Conservation (phyloP, 2,888 invertebrate genomes). For the Ornithoptera alexandrae region DNA sequence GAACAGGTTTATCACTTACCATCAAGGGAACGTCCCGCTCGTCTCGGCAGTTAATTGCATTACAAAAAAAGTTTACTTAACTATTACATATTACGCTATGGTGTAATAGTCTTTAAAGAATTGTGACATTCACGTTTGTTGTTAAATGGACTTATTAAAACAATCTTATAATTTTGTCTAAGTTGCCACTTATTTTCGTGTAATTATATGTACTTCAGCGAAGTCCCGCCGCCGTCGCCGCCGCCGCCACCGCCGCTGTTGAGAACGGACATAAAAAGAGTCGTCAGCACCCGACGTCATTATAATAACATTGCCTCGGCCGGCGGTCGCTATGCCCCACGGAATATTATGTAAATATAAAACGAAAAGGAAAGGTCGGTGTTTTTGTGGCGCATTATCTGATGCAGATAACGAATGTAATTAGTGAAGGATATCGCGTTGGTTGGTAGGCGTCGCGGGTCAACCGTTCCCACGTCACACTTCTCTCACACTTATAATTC, state of each 20-base stretch:
- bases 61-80: too few species aligned
- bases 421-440: conserved; percentile 62
- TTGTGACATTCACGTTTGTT: too few species aligned
- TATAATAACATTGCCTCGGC: conserved; percentile 52
- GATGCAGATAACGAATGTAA: conserved; percentile 72
- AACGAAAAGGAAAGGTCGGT: conserved; percentile 69
- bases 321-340: conserved; percentile 70
- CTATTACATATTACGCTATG: too few species aligned
- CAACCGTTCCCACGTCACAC: conserved; percentile 63
- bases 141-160: neutral
- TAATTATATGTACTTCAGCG: neutral
- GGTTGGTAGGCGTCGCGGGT: conserved; percentile 52
- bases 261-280: conserved; percentile 45
- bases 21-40: too few species aligned
- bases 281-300: conserved; percentile 55
- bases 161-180: neutral
- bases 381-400: conserved; percentile 62
- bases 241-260: conserved; percentile 13
- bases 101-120: too few species aligned
- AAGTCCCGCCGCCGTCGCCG: conserved; percentile 3
- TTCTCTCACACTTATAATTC: conserved; percentile 31
- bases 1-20: too few species aligned
- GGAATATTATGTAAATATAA: conserved; percentile 75
- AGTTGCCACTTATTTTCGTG: neutral
- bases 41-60: too few species aligned